Evolutionary conservation across 2,797 vertebrate species (phyloP).

Genomic region (Masticophis lateralis): DNA sequence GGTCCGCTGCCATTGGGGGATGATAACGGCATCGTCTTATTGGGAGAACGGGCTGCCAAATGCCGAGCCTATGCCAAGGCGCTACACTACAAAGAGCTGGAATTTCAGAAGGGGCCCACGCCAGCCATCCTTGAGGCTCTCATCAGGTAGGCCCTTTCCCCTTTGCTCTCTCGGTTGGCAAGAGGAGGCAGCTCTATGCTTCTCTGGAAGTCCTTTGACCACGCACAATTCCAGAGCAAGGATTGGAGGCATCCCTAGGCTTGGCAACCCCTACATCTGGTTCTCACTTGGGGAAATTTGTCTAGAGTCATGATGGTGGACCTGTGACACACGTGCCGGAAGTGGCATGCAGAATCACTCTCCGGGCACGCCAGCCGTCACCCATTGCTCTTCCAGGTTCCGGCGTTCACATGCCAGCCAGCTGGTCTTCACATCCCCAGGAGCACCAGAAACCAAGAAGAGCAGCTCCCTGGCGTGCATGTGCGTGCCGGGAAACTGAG

Average conservation of each 20-base stretch:
- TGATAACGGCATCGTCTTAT: slow-evolving; percentile 94
- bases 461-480: too few relatives aligned
- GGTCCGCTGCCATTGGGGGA: slow-evolving; percentile 93
- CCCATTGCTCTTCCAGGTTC: too few relatives aligned
- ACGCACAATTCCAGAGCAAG: neutral
- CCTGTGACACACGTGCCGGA: too few relatives aligned
- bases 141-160: slow-evolving; percentile 84
- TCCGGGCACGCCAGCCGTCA: too few relatives aligned
- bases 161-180: neutral
- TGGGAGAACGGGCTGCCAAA: slow-evolving; percentile 95
- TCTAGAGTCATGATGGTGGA: too few relatives aligned
- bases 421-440: too few relatives aligned
- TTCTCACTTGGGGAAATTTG: neutral
- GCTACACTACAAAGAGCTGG: slow-evolving; percentile 97
- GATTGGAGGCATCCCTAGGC: neutral
- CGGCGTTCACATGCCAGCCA: too few relatives aligned
- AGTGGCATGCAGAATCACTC: too few relatives aligned
- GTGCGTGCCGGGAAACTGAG: too few relatives aligned
- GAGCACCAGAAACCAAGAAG: too few relatives aligned
- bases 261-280: neutral
- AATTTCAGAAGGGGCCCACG: slow-evolving; percentile 95
- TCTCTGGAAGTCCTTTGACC: neutral
- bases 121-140: slow-evolving; percentile 95
- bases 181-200: neutral
- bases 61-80: slow-evolving; percentile 97